A percentile compares a stretch with the other conserved stretches of the same genome.
These are phyloP conservation scores for Heliothis virescens DNA, from an alignment of 1,140 invertebrate genomes.

Conservation along the genomic window DNA sequence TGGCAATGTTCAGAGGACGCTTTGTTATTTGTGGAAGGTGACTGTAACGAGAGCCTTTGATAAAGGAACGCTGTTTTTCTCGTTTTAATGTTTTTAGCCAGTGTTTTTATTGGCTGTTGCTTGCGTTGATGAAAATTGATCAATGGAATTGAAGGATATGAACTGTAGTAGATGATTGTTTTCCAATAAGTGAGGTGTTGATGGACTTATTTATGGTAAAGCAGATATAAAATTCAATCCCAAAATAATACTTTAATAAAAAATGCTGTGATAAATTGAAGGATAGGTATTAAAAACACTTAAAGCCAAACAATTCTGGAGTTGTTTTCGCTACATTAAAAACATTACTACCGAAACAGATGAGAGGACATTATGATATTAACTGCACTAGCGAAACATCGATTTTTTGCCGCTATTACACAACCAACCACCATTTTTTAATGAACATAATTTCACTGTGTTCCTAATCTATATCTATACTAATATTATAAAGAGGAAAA, in stretches of 20 bases:
- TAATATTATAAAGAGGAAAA: no score
- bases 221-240: no score
- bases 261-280: no score
- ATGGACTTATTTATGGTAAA: no score
- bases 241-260: no score
- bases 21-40: constrained; percentile 34
- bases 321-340: background rate
- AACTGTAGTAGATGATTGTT: no score
- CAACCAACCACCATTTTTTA: background rate
- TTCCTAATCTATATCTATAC: no score
- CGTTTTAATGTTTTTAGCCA: constrained; percentile 6
- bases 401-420: background rate
- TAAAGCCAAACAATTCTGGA: background rate
- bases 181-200: no score
- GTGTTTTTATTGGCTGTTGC: background rate
- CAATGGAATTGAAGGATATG: no score
- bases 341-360: background rate
- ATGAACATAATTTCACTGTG: no score
- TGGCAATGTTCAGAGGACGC: constrained; percentile 1
- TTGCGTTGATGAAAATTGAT: background rate
- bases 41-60: constrained; percentile 23
- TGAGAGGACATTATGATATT: background rate
- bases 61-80: constrained; percentile 20
- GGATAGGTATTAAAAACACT: background rate
- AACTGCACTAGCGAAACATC: background rate